phyloP scores from a whole-genome alignment of 2,888 invertebrate species.

The Pseudeuparius sepicola region DNA sequence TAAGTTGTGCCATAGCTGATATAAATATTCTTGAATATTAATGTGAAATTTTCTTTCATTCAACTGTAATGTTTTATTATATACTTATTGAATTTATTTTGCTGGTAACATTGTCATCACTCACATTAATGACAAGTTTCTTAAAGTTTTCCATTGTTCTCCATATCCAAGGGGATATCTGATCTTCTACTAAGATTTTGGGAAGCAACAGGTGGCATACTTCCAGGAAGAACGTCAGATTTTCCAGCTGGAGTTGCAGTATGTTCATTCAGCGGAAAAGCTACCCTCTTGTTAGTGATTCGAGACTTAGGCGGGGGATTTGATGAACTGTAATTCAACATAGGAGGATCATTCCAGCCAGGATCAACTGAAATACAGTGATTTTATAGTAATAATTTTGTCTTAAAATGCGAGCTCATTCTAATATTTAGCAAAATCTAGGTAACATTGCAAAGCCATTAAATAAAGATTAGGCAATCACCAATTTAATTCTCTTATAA shows the following conservation, averaged over 20 bases:
- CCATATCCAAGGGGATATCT: no score
- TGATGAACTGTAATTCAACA: conserved; percentile 28
- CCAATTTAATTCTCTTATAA: no score
- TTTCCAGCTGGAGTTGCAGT: background rate
- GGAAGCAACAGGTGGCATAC: no score
- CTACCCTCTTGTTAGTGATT: conserved; percentile 30
- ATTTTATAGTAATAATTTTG: no score
- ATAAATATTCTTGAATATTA: conserved; percentile 14
- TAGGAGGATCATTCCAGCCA: conserved; percentile 34
- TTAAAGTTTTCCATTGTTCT: conserved; percentile 15
- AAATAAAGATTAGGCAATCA: no score
- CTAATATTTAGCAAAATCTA: no score
- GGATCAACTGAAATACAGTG: no score
- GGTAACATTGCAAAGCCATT: no score
- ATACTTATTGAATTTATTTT: no score
- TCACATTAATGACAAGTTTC: conserved; percentile 9
- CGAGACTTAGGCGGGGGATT: conserved; percentile 32
- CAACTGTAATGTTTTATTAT: no score
- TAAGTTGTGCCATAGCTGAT: conserved; percentile 13
- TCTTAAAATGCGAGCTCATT: no score
- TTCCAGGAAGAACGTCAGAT: background rate
- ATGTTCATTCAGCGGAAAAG: conserved; percentile 25
- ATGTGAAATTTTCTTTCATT: conserved; percentile 14
- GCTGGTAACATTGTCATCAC: conserved; percentile 12
- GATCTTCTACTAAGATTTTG: no score